These are phyloP conservation scores for Callithrix jacchus DNA, from an alignment of 2,113 vertebrate genomes.

Conservation along the genomic window DNA sequence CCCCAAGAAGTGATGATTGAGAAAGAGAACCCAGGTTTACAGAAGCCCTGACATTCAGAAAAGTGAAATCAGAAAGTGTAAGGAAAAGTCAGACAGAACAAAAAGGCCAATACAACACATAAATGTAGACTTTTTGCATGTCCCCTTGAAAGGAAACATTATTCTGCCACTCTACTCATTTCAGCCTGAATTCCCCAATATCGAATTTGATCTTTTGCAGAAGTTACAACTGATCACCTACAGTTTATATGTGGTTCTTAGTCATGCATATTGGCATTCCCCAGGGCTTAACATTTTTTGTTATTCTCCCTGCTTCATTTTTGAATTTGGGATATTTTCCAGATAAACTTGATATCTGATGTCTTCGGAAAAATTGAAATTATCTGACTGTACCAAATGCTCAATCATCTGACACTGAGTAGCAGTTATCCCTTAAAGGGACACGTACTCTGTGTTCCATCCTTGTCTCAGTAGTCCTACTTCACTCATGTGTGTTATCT, in stretches of 20 bases:
- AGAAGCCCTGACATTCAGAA: not conserved
- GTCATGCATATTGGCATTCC: not conserved
- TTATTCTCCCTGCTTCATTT: not conserved
- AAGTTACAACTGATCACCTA: not conserved
- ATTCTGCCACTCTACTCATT: not conserved
- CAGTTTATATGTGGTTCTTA: not conserved
- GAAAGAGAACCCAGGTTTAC: not conserved
- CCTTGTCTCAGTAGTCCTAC: not conserved
- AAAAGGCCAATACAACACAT: not conserved
- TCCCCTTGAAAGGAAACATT: not conserved
- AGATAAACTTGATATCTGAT: not conserved
- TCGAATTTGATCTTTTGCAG: not conserved
- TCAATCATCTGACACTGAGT: not conserved
- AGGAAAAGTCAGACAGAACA: not conserved
- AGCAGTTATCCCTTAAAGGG: not conserved
- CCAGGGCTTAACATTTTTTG: not conserved
- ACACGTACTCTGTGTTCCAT: accelerated
- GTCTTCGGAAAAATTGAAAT: not conserved
- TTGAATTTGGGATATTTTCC: not conserved
- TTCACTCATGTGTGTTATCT: not conserved
- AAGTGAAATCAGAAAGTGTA: not conserved
- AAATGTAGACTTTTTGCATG: not conserved
- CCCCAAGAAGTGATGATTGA: not conserved
- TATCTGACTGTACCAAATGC: not conserved
- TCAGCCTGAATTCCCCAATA: not conserved